A percentile compares a stretch with the other conserved stretches of the same genome.
Evolutionary conservation across 2,113 vertebrate species (phyloP).

Genomic region (Istiophorus platypterus): DNA sequence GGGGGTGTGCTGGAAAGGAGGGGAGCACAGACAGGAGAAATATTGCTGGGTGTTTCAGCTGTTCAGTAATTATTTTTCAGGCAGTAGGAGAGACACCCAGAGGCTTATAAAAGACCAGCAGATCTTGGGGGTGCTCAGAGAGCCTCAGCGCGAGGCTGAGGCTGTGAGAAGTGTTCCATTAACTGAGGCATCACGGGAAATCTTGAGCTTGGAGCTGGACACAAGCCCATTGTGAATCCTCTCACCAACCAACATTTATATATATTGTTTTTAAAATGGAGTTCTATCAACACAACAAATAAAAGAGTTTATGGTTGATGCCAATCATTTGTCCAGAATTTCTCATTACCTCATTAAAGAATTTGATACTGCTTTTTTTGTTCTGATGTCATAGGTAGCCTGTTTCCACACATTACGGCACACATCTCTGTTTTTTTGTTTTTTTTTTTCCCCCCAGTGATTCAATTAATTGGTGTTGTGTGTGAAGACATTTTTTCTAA

Average conservation of each 20-base stretch:
- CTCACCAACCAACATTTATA: background rate
- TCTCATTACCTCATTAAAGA: background rate
- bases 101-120: constrained; percentile 76
- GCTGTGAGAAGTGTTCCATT: constrained; percentile 64
- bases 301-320: background rate
- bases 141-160: constrained; percentile 20
- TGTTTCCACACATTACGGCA: no score
- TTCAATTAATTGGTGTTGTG: no score
- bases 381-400: no score
- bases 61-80: constrained; percentile 79
- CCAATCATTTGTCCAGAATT: background rate
- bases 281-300: background rate
- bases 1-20: constrained; percentile 46
- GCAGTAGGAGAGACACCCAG: constrained; percentile 54
- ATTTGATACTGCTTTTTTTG: background rate
- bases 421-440: no score
- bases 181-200: constrained; percentile 68
- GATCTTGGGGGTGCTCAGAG: constrained; percentile 66
- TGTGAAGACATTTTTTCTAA: no score
- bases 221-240: constrained; percentile 16
- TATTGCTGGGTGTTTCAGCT: constrained; percentile 70
- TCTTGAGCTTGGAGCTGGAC: constrained; percentile 45
- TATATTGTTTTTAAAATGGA: background rate
- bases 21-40: constrained; percentile 63
- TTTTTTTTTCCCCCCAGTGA: no score